These are phyloP conservation scores for Lasioglossum lativentre DNA, from an alignment of 2,888 invertebrate species.

Conservation along the genomic window DNA sequence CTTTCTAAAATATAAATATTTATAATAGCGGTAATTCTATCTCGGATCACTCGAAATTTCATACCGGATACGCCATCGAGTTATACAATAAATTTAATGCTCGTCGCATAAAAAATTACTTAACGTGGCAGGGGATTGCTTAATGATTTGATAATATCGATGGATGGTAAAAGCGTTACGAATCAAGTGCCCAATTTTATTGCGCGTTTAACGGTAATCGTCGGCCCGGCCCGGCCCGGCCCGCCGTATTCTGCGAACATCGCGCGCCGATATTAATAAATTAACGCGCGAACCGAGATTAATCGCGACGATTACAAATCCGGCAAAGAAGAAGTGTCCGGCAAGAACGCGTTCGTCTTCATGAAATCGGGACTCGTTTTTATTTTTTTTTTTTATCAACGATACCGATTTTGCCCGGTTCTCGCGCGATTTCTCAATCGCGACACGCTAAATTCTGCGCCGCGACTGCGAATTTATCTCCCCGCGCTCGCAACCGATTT, in stretches of 20 bases:
- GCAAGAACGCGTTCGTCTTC: background rate
- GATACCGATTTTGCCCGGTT: conserved; percentile 39
- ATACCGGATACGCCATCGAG: too few relatives aligned
- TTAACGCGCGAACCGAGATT: background rate
- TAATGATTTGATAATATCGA: background rate
- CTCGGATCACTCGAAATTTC: background rate
- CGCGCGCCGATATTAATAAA: background rate
- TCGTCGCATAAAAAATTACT: background rate
- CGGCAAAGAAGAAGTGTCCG: conserved; percentile 4
- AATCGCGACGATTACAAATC: conserved; percentile 32
- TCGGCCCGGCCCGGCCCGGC: background rate
- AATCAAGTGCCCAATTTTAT: conserved; percentile 20
- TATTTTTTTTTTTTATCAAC: too few relatives aligned
- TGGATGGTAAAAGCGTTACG: background rate
- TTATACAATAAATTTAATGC: background rate
- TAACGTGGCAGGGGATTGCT: too few relatives aligned
- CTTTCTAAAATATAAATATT: too few relatives aligned
- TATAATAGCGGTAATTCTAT: too few relatives aligned
- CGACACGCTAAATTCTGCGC: conserved; percentile 47
- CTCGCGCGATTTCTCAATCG: conserved; percentile 42
- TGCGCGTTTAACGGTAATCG: background rate
- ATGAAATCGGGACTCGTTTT: conserved; percentile 33
- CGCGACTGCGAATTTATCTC: conserved; percentile 49
- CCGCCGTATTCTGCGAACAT: background rate
- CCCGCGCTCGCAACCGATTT: conserved; percentile 36